Evolutionary conservation across 2,113 vertebrate genomes (phyloP).

Genomic region (Mesembrinibis cayennensis): DNA sequence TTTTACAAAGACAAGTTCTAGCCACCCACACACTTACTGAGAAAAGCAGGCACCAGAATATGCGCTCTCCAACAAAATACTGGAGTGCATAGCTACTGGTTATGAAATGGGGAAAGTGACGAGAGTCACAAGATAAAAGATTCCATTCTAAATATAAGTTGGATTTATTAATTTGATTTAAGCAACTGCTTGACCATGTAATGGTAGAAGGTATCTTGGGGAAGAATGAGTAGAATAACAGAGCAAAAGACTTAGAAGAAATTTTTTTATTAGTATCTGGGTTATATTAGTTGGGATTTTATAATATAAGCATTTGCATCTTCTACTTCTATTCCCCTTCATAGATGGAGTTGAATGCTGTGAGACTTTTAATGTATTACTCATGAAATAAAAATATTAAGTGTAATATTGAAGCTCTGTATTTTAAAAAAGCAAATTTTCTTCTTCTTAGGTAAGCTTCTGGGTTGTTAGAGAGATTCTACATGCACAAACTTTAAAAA

Average conservation of each 20-base stretch:
- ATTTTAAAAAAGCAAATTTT: not conserved
- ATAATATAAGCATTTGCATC: not conserved
- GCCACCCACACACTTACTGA: not conserved
- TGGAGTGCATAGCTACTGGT: not conserved
- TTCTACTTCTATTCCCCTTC: not conserved
- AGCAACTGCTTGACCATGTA: not conserved
- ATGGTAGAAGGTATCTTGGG: not conserved
- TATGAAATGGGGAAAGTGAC: not conserved
- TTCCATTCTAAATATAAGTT: not conserved
- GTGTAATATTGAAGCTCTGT: not conserved
- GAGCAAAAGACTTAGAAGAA: not conserved
- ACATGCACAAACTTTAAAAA: slow-evolving; percentile 96
- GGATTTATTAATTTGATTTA: not conserved
- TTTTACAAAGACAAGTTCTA: not conserved
- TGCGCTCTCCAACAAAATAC: not conserved
- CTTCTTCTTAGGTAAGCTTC: slow-evolving; percentile 89
- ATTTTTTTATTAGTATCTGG: not conserved
- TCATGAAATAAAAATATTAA: not conserved
- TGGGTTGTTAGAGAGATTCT: slow-evolving; percentile 99
- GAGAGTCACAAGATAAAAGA: not conserved
- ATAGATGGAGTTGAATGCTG: not conserved
- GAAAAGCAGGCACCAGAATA: not conserved
- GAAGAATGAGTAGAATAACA: not conserved
- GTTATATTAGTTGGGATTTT: not conserved
- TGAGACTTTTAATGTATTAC: not conserved